phyloP scores from a whole-genome alignment of 2,113 vertebrate species.

The Platichthys flesus region DNA sequence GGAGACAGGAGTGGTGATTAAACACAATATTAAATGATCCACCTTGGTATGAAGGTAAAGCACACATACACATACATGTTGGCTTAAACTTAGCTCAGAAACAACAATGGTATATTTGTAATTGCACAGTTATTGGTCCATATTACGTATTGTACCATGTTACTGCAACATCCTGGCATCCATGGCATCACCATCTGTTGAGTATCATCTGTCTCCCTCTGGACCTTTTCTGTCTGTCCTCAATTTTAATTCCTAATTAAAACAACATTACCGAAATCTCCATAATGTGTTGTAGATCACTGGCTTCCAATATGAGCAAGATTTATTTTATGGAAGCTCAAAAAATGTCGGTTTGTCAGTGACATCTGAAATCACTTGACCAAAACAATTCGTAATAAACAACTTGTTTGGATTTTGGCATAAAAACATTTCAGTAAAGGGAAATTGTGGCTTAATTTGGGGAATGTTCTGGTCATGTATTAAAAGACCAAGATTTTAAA shows the following conservation, averaged over 20 bases:
- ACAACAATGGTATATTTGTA: background rate
- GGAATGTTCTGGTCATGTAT: no score
- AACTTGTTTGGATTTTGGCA: no score
- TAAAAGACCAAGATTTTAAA: no score
- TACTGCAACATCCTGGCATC: background rate
- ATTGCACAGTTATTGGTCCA: background rate
- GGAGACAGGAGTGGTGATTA: conserved; percentile 29
- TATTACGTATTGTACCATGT: background rate
- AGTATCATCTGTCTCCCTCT: background rate
- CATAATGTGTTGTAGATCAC: background rate
- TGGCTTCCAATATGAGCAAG: background rate
- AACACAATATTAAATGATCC: background rate
- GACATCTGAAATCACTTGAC: background rate
- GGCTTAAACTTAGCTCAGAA: background rate
- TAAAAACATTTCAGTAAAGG: no score
- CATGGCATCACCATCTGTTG: background rate
- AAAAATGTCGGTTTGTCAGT: background rate
- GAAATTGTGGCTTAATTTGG: no score
- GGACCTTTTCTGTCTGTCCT: background rate
- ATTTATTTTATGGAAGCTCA: background rate
- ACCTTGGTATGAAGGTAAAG: background rate
- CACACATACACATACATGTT: background rate
- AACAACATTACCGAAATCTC: background rate
- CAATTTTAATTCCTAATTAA: background rate
- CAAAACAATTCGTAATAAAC: no score